Base-by-base conservation (phyloP, 2,888 invertebrate genomes). In the Drosophila pullipes region DNA sequence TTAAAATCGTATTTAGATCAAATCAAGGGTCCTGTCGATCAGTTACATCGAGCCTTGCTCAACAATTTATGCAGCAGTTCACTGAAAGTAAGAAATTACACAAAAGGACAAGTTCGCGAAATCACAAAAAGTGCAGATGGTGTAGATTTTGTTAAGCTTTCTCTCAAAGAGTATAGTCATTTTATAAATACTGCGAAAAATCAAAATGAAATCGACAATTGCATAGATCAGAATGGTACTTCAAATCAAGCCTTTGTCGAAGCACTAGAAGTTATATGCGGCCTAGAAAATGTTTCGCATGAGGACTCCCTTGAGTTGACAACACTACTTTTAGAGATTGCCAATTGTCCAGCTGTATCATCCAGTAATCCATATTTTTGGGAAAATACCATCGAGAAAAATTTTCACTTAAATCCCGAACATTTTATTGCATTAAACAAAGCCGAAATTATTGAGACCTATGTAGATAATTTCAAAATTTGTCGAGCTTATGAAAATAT, bases 311-410 rank as follows among this genome's bases (percentile, higher is more conserved):
- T 96, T 80, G 90, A 93, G 11, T 92, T 97, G 55, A 96, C 96
- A 0, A 91, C 96, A 65, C 96, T 96, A 69, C 94, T 96, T 7
- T 92, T 98, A 33, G 94, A 96, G 18, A 95, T 96, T 50, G 95
- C 96, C 59, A 97, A 98, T 93, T 96, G 97, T 93, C 97, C 97
- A 2, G 94, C 95, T 47, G 95, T 97, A 47, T 94, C 94, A 31
- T 93, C 94, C 30, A 94, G 94, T 33, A 94, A 95, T 78, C 94
- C 94, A 7, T 94, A 95, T 83, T 94, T 97, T 50, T 98, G 98
- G 98, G 92, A 94, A 57, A 95, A 94, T 74, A 94, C 96, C 52
- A 93, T 96, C 50, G 94, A 95, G 22, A 66, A 77, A 3, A 84
- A 90, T 35, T 91, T 93, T 11, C 64, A 89, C 33, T 76, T 93